A percentile compares a stretch with the other conserved stretches of the same genome.
Evolutionary conservation across 2,113 vertebrate species (phyloP).

Genomic region (Pluvianellus socialis): DNA sequence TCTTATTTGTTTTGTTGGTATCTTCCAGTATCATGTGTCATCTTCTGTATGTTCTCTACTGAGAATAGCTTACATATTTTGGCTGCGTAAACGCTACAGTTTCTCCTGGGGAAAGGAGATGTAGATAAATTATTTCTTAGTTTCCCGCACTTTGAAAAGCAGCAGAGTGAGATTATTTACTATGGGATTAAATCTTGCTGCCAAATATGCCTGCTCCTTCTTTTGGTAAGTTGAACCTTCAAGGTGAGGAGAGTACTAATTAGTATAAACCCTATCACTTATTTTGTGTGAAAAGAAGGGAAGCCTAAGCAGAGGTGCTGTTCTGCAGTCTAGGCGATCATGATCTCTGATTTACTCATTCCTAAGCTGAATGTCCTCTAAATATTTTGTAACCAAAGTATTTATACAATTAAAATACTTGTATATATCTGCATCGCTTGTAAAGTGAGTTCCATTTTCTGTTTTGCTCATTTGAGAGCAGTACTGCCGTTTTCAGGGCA

Average conservation of each 20-base stretch:
- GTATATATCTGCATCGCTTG: not conserved
- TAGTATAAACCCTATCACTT: not conserved
- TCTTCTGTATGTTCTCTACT: not conserved
- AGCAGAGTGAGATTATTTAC: not conserved
- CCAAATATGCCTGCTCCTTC: not conserved
- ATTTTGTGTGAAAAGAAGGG: not conserved
- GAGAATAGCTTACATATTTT: not conserved
- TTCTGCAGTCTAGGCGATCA: not conserved
- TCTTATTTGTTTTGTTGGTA: not conserved
- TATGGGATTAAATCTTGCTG: not conserved
- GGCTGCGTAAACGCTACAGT: not conserved
- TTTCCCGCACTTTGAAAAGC: not conserved
- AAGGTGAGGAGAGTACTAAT: not conserved
- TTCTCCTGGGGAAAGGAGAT: not conserved
- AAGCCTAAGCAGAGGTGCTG: not conserved
- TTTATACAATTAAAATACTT: not conserved
- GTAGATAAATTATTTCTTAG: not conserved
- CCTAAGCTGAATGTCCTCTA: not conserved
- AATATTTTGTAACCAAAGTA: not conserved
- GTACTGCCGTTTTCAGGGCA: not conserved
- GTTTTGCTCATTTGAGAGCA: not conserved
- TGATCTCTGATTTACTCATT: not conserved
- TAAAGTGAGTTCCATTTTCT: not conserved
- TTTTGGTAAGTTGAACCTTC: not conserved
- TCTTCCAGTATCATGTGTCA: not conserved